A percentile compares a stretch with the other conserved stretches of the same genome.
Conservation (phyloP, 2,113 vertebrate genomes). For the Anolis sagrei region DNA sequence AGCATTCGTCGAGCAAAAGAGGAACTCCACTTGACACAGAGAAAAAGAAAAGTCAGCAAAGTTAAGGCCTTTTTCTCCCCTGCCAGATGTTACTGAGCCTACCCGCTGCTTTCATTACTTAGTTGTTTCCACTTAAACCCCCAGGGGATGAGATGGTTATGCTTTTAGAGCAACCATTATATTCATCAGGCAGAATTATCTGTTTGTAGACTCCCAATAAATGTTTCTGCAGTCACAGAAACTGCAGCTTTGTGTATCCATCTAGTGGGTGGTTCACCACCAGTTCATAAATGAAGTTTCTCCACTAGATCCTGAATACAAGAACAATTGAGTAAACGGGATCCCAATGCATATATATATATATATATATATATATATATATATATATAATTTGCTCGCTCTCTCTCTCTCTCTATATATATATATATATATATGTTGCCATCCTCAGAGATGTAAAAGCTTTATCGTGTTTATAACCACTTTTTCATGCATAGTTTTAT, state of each 20-base stretch:
- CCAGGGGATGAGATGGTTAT: constrained; percentile 46
- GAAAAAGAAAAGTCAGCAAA: neutral
- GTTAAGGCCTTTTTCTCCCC: constrained; percentile 29
- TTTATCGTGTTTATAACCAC: neutral
- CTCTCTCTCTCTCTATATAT: too few relatives aligned
- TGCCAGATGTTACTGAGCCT: constrained; percentile 50
- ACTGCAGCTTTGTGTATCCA: constrained; percentile 25
- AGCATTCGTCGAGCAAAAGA: neutral
- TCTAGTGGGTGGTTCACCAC: constrained; percentile 22
- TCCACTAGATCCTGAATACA: neutral
- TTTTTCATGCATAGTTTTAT: neutral
- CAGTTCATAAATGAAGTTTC: constrained; percentile 3
- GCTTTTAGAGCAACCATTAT: constrained; percentile 24
- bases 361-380: too few relatives aligned
- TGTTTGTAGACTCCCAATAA: constrained; percentile 39
- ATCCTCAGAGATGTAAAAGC: neutral
- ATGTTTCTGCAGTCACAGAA: constrained; percentile 18
- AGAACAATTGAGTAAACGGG: neutral
- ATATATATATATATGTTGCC: too few relatives aligned
- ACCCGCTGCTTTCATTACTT: constrained; percentile 32
- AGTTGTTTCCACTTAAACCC: constrained; percentile 37
- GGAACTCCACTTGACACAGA: constrained; percentile 33
- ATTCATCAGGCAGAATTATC: constrained; percentile 41
- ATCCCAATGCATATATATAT: neutral
- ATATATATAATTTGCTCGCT: too few relatives aligned